Base-by-base conservation (phyloP, 2,888 invertebrate species). In the Syritta pipiens region DNA sequence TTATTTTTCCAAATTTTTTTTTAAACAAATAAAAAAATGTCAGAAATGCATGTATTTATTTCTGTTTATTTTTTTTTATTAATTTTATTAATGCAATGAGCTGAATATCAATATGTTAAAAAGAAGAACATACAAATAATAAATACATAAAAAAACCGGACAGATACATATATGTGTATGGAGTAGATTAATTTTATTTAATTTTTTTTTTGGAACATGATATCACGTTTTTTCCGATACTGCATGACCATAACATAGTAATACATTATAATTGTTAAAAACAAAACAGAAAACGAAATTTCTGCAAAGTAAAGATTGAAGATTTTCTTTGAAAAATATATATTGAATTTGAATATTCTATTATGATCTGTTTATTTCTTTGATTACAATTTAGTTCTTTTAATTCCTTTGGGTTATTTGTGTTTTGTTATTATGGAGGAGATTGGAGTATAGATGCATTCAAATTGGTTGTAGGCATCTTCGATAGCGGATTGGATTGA, bases 341-440 rank as follows among this genome's bases (percentile, higher is more conserved):
- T 62, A 57, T 55, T 51, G 40, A 24, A 62, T 22, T 71, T 62
- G 62, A 71, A 55, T 71, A 71, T 40, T 48, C 51, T 26, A 35
- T 17, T 51, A 40, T 12, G 24, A 59, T 42, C 49, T 40, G 28
- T 53, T 42, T 35, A 17, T n/a, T 53, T 35, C 30, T 48, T 35
- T 48, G 20, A n/a, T n/a, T n/a, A n/a, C n/a, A n/a, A n/a, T 22
- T 44, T 22, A 14, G n/a, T 19, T 30, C 5, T 20, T 32, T 9
- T 12, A 35, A 20, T 12, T n/a, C 5, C 4, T 55, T 12, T n/a
- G n/a, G n/a, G n/a, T n/a, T n/a, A n/a, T n/a, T 19, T 24, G n/a
- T 19, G 3, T 51, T 42, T 22, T 9, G 19, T 7, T 9, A 40
- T 26, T 9, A 6, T 12, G 40, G 20, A n/a, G n/a, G n/a, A n/a